A percentile compares a stretch with the other conserved stretches of the same genome.
phyloP scores from a whole-genome alignment of 2,888 invertebrate species.

The Bhutanitis thaidina region DNA sequence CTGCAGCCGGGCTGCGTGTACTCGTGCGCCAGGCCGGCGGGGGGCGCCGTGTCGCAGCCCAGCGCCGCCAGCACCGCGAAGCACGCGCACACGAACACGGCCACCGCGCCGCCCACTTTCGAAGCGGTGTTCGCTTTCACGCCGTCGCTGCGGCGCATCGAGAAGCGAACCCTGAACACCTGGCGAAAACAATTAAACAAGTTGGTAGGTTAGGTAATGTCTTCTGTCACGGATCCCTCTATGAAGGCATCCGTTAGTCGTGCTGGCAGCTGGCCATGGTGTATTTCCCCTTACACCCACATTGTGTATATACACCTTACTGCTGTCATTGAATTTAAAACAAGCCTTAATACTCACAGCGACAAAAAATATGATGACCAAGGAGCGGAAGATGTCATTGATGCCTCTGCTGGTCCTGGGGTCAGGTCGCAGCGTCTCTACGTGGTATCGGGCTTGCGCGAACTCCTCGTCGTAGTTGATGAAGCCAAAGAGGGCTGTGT shows the following conservation, averaged over 20 bases:
- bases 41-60: conserved; percentile 38
- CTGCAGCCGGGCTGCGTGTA: conserved; percentile 52
- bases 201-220: too few relatives aligned
- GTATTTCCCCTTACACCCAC: too few relatives aligned
- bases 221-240: too few relatives aligned
- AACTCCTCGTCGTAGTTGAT: conserved; percentile 50
- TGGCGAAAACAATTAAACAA: conserved; percentile 23
- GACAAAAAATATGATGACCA: conserved; percentile 66
- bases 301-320: too few relatives aligned
- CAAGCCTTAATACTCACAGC: conserved; percentile 46
- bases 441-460: conserved; percentile 56
- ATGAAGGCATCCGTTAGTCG: too few relatives aligned
- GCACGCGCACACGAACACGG: conserved; percentile 43
- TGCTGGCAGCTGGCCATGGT: too few relatives aligned
- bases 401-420: conserved; percentile 51
- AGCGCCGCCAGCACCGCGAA: conserved; percentile 44
- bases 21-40: conserved; percentile 36
- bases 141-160: conserved; percentile 55
- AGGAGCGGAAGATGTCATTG: conserved; percentile 55
- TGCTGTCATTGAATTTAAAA: too few relatives aligned
- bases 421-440: conserved; percentile 53
- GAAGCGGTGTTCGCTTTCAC: conserved; percentile 63
- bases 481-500: conserved; percentile 52
- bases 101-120: conserved; percentile 55
- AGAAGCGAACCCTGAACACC: conserved; percentile 67